These are phyloP conservation scores for Dasysyrphus albostriatus DNA, from an alignment of 2,888 invertebrate species.

Conservation along the genomic window DNA sequence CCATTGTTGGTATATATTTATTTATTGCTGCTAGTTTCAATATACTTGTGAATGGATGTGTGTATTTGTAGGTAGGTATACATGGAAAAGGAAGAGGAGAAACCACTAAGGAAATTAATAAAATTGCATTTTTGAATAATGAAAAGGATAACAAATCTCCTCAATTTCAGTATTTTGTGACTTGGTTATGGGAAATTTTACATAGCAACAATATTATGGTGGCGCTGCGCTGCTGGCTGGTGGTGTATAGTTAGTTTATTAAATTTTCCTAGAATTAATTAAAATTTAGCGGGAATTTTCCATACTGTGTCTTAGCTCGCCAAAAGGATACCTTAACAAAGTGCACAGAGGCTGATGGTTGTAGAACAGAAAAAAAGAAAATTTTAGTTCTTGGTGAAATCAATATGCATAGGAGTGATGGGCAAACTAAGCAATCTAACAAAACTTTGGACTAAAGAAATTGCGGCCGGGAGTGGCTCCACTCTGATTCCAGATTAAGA, in stretches of 20 bases:
- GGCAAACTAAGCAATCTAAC: background rate
- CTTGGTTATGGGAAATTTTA: slow-evolving; percentile 1
- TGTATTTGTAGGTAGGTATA: background rate
- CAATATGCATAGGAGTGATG: too few species aligned
- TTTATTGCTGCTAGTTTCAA: background rate
- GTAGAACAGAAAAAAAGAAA: too few species aligned
- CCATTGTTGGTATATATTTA: background rate
- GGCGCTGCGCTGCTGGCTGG: background rate
- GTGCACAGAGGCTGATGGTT: slow-evolving; percentile 4
- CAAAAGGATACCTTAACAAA: slow-evolving; percentile 25
- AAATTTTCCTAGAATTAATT: slow-evolving; percentile 60
- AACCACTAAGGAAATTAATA: slow-evolving; percentile 61
- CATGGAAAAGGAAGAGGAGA: slow-evolving; percentile 30
- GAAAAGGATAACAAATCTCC: slow-evolving; percentile 66
- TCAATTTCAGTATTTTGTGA: slow-evolving; percentile 46
- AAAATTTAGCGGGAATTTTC: slow-evolving; percentile 39
- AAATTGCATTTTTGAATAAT: slow-evolving; percentile 75
- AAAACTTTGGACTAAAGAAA: background rate
- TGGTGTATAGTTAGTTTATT: slow-evolving; percentile 10
- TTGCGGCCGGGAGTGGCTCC: too few species aligned
- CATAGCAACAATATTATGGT: background rate
- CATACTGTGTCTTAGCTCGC: background rate
- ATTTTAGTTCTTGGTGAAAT: too few species aligned
- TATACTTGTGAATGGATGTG: background rate
- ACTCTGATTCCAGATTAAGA: too few species aligned